These are phyloP conservation scores for Drosophila testacea DNA, from an alignment of 2,888 invertebrate genomes.

Conservation along the genomic window DNA sequence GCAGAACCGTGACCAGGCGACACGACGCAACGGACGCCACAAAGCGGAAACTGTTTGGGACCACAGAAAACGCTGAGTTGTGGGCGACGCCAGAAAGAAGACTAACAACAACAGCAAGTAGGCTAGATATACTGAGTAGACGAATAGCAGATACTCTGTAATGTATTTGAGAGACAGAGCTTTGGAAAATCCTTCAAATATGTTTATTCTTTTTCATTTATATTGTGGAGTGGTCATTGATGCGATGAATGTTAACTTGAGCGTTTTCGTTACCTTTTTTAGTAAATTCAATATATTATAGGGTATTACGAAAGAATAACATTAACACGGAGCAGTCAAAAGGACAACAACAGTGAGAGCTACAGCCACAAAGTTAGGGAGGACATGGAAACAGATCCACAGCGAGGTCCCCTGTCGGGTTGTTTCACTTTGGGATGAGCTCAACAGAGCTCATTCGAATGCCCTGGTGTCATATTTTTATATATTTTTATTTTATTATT, in stretches of 20 bases:
- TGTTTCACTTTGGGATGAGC: slow-evolving; percentile 28
- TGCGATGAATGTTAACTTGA: no score
- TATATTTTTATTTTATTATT: slow-evolving; percentile 28
- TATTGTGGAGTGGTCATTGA: no score
- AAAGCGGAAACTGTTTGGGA: slow-evolving; percentile 67
- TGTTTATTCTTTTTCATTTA: background rate
- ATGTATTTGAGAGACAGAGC: background rate
- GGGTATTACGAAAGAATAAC: slow-evolving; percentile 17
- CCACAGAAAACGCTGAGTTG: slow-evolving; percentile 65
- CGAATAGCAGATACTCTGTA: slow-evolving; percentile 2
- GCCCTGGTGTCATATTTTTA: slow-evolving; percentile 40
- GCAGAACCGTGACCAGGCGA: slow-evolving; percentile 29
- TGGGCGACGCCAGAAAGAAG: slow-evolving; percentile 39
- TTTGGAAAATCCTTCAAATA: background rate
- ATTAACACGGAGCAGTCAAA: slow-evolving; percentile 27
- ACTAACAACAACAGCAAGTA: slow-evolving; percentile 21
- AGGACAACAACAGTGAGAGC: slow-evolving; percentile 18
- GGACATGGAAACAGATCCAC: slow-evolving; percentile 22
- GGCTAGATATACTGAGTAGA: background rate
- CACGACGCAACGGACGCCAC: slow-evolving; percentile 42
- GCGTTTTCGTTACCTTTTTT: no score
- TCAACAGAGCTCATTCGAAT: slow-evolving; percentile 25
- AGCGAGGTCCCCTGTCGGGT: slow-evolving; percentile 22
- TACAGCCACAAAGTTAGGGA: slow-evolving; percentile 8
- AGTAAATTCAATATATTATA: background rate